These are phyloP conservation scores for Zosterops borbonicus DNA, from an alignment of 2,113 vertebrate species.

Conservation along the genomic window DNA sequence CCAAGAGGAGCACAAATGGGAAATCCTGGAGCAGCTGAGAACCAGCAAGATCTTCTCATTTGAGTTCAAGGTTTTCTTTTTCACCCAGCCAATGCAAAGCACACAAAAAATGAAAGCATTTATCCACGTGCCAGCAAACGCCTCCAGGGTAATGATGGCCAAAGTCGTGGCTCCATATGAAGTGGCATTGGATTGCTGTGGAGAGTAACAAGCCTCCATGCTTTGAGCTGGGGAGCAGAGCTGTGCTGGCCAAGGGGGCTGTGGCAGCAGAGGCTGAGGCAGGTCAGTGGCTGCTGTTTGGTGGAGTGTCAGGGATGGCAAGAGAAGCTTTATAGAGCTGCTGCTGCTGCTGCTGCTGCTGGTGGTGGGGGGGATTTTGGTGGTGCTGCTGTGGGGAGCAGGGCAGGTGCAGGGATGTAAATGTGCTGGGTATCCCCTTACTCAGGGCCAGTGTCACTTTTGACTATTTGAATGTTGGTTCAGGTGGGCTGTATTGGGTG, in stretches of 20 bases:
- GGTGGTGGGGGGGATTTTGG: too few species aligned
- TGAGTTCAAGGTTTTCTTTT: neutral
- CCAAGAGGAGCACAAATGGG: neutral
- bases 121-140: too few species aligned
- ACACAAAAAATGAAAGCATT: neutral
- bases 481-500: too few species aligned
- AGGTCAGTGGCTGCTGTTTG: neutral
- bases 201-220: neutral
- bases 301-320: neutral
- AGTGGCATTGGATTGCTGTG: neutral
- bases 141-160: too few species aligned
- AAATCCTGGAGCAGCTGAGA: neutral
- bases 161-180: neutral
- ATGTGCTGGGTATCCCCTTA: too few species aligned
- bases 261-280: neutral
- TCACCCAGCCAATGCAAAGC: neutral
- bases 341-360: neutral
- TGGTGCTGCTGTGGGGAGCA: too few species aligned
- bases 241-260: neutral
- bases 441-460: too few species aligned
- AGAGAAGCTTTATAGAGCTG: neutral
- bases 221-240: neutral
- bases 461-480: too few species aligned
- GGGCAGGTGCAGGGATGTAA: too few species aligned
- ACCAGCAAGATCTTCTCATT: neutral